Evolutionary conservation across 1,140 invertebrate species (phyloP), one percentile per base, ranked within the genome.

Genomic region (Acyrthosiphon pisum): DNA sequence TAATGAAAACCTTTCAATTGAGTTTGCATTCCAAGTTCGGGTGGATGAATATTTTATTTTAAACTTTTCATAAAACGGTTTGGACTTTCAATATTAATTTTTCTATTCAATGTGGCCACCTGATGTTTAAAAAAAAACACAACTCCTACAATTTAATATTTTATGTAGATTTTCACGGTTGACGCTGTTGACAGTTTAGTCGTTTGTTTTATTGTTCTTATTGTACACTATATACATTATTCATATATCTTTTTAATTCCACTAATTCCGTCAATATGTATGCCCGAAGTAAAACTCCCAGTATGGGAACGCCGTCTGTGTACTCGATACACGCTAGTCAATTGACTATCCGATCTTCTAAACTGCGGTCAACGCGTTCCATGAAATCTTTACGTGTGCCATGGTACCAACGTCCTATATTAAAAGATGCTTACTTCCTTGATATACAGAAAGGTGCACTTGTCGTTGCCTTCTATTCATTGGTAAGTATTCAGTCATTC

Each of bases 401-500:
- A 1, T 98, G 98, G 98, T 98, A 98, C 94, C 97, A 97, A 94
- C 97, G 96, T 93, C 97, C 97, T 0, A 96, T 98, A 94, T 94
- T 98, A 6, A 96, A 97, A 94, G 97, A 97, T 95, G 96, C 97
- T 37, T 96, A 97, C 94, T 95, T 98, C 60, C 95, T 98, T 37
- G 97, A 98, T 95, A 97, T 98, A 81, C 98, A 98, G 94, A 96
- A 97, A 94, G 97, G 97, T 50, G 96, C 98, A 6, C 95, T 98
- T 94, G 94, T 98, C 0, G 97, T 97, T 20, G 97, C 96, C 44
- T 95, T 97, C 94, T 97, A 98, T 95, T 96, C 97, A 93, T 94
- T 98, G 95, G 97, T 98, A 96, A 91, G 56, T 0, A n/a, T 35
- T 88, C 7, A 30, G n/a, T 23, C 18, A 41, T 14, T 86, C 3